phyloP scores from a whole-genome alignment of 2,888 invertebrate genomes.

The Drosophila falleni region DNA sequence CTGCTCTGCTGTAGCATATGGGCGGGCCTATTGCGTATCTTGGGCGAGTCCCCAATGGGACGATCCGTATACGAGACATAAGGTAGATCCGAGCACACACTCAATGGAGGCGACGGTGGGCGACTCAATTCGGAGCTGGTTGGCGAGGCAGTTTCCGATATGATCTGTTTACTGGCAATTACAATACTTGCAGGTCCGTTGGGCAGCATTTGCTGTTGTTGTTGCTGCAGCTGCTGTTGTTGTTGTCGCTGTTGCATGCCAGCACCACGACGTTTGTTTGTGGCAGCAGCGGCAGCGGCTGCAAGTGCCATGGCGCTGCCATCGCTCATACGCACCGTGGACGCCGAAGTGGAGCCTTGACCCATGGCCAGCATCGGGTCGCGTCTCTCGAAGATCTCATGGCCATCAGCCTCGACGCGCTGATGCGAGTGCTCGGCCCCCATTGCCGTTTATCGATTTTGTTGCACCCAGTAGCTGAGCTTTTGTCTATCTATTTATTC shows the following conservation, averaged over 20 bases:
- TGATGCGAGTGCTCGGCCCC: conserved; percentile 89
- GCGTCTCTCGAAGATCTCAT: conserved; percentile 78
- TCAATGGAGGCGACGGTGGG: conserved; percentile 93
- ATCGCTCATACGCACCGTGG: conserved; percentile 40
- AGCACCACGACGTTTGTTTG: conserved; percentile 72
- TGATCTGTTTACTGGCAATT: conserved; percentile 70
- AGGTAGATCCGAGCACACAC: conserved; percentile 94
- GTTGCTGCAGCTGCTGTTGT: conserved; percentile 42
- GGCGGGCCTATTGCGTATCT: conserved; percentile 88
- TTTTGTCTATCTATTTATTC: background rate
- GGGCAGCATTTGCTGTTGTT: conserved; percentile 34
- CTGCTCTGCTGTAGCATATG: conserved; percentile 67
- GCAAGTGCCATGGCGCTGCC: conserved; percentile 51
- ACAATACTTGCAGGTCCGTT: conserved; percentile 65
- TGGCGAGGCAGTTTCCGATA: conserved; percentile 78
- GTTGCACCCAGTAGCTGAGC: background rate
- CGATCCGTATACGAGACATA: conserved; percentile 96
- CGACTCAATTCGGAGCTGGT: conserved; percentile 85
- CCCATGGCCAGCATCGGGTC: conserved; percentile 24
- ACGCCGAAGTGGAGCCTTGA: conserved; percentile 1
- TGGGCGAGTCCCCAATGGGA: conserved; percentile 96
- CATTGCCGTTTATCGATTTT: conserved; percentile 84
- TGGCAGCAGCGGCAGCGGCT: conserved; percentile 65
- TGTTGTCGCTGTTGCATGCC: conserved; percentile 36
- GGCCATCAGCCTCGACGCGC: conserved; percentile 78